A percentile compares a stretch with the other conserved stretches of the same genome.
phyloP scores from a whole-genome alignment of 2,113 vertebrate genomes.

The Megalops atlanticus region DNA sequence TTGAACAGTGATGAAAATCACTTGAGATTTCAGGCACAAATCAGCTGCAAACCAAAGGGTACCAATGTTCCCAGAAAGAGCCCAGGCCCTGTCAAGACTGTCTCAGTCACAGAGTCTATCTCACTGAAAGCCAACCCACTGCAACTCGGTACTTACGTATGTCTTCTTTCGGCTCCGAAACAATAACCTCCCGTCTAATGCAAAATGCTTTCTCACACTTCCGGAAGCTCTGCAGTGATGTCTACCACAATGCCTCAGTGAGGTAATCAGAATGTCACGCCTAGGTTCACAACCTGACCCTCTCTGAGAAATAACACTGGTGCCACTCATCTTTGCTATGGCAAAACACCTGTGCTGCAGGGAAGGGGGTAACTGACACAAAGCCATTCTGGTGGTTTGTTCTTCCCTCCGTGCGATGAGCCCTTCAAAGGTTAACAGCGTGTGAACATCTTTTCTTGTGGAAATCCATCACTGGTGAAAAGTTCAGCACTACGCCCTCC shows the following conservation, averaged over 20 bases:
- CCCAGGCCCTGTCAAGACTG: neutral
- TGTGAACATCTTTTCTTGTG: neutral
- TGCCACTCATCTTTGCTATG: neutral
- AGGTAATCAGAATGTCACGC: neutral
- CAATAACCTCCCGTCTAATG: neutral
- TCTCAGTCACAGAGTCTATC: neutral
- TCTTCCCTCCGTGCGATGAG: neutral
- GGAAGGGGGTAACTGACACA: neutral
- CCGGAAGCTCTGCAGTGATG: neutral
- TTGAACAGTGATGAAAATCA: neutral
- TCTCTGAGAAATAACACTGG: neutral
- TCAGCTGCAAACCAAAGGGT: neutral
- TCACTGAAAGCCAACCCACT: neutral
- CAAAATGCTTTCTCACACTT: neutral
- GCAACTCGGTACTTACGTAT: neutral
- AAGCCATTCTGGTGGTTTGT: neutral
- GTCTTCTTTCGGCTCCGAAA: neutral
- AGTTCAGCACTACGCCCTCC: constrained; percentile 12
- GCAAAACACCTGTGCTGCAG: neutral
- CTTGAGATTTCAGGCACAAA: neutral
- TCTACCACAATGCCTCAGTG: neutral
- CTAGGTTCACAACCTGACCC: neutral
- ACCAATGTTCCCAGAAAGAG: neutral
- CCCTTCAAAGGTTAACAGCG: constrained; percentile 15
- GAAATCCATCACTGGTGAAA: constrained; percentile 23